phyloP scores from a whole-genome alignment of 2,888 invertebrate genomes.

The Pristionchus fissidentatus region DNA sequence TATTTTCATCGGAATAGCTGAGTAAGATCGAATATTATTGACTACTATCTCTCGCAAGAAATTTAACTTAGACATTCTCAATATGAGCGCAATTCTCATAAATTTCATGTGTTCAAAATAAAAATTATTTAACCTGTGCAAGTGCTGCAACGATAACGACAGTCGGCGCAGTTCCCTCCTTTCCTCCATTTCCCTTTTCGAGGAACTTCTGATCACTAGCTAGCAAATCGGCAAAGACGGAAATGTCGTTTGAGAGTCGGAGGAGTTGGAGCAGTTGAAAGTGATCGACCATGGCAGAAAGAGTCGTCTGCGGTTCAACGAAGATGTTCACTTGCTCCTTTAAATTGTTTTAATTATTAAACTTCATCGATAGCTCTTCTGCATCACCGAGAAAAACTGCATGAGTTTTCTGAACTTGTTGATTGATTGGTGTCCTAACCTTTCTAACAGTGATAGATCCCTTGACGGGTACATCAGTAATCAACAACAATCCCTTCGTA shows the following conservation, averaged over 20 bases:
- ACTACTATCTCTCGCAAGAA: too few relatives aligned
- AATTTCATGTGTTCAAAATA: background rate
- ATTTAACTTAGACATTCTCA: too few relatives aligned
- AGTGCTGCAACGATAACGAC: conserved; percentile 52
- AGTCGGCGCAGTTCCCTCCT: conserved; percentile 46
- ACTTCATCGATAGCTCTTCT: background rate
- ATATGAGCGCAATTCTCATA: background rate
- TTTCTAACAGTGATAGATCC: conserved; percentile 54
- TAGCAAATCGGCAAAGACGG: conserved; percentile 64
- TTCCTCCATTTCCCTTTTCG: conserved; percentile 38
- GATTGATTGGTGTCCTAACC: conserved; percentile 35
- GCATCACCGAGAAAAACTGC: too few relatives aligned
- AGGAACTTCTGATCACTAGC: conserved; percentile 65
- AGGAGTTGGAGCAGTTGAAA: conserved; percentile 70
- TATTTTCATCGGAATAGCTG: too few relatives aligned
- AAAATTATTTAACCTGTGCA: conserved; percentile 47
- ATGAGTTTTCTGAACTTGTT: too few relatives aligned
- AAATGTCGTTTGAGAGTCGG: conserved; percentile 55
- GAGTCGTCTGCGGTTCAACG: conserved; percentile 61
- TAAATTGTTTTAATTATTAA: background rate
- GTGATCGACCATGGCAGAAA: conserved; percentile 70
- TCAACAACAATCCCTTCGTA: conserved; percentile 59
- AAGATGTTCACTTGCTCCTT: conserved; percentile 53
- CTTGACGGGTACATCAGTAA: conserved; percentile 62
- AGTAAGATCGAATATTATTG: too few relatives aligned